Evolutionary conservation across 2,797 vertebrate genomes (phyloP).

Genomic region (Okamejei kenojei): DNA sequence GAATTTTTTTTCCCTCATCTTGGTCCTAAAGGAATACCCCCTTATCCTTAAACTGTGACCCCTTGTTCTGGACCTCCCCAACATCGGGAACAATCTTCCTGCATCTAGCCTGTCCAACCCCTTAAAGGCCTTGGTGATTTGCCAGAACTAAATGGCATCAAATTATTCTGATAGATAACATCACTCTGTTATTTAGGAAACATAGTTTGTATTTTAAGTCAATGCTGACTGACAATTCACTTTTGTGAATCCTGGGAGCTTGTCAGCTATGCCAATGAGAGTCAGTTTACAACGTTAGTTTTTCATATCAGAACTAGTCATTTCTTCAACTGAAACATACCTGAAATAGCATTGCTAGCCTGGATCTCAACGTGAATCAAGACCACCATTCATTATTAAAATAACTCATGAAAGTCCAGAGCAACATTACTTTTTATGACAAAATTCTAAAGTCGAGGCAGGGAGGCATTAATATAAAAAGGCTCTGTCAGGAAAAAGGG

Average conservation of each 20-base stretch:
- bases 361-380: not conserved
- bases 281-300: not conserved
- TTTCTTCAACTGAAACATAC: not conserved
- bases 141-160: not conserved
- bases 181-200: not conserved
- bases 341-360: not conserved
- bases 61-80: no score
- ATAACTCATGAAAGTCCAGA: not conserved
- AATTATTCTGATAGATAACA: not conserved
- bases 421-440: not conserved
- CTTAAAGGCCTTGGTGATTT: not conserved
- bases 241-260: not conserved
- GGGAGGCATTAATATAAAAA: not conserved
- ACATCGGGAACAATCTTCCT: no score
- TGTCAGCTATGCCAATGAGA: not conserved
- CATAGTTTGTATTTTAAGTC: not conserved
- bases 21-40: no score
- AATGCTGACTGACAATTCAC: not conserved
- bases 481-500: not conserved
- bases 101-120: no score
- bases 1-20: no score
- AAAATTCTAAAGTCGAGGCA: not conserved
- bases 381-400: constrained; percentile 14
- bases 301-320: constrained; percentile 5
- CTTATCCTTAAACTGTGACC: no score